phyloP scores from a whole-genome alignment of 2,797 vertebrate genomes.

The Psittacula derbiana region DNA sequence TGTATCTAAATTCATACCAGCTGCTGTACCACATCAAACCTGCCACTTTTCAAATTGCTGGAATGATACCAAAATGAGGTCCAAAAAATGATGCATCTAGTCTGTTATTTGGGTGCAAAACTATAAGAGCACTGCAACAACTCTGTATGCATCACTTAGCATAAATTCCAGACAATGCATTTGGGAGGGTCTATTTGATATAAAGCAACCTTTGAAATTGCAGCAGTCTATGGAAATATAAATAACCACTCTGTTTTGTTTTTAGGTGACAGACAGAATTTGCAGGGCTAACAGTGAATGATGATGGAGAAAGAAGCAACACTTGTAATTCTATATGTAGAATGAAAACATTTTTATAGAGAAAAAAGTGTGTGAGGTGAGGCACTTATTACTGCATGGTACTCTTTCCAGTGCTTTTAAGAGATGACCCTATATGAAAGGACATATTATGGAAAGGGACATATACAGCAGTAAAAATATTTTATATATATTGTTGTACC shows the following conservation, averaged over 20 bases:
- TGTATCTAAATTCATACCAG: neutral
- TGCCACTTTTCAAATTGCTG: neutral
- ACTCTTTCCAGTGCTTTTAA: neutral
- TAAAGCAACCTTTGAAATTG: neutral
- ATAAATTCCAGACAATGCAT: neutral
- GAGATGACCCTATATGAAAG: neutral
- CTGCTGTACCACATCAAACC: neutral
- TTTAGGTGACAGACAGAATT: neutral
- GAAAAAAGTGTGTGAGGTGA: neutral
- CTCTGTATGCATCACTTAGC: neutral
- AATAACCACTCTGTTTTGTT: neutral
- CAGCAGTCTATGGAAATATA: neutral
- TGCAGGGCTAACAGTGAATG: neutral
- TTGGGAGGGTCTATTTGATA: neutral
- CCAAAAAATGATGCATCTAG: neutral
- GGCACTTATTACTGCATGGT: neutral
- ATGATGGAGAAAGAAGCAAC: neutral
- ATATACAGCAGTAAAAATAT: neutral
- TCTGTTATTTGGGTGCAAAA: neutral
- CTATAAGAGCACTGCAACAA: neutral
- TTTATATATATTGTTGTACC: neutral
- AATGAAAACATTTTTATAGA: neutral
- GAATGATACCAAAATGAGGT: neutral
- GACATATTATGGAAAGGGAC: neutral
- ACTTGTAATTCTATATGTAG: neutral